Conservation (phyloP, 2,797 vertebrate genomes). For the Halcyon leucocephala region DNA sequence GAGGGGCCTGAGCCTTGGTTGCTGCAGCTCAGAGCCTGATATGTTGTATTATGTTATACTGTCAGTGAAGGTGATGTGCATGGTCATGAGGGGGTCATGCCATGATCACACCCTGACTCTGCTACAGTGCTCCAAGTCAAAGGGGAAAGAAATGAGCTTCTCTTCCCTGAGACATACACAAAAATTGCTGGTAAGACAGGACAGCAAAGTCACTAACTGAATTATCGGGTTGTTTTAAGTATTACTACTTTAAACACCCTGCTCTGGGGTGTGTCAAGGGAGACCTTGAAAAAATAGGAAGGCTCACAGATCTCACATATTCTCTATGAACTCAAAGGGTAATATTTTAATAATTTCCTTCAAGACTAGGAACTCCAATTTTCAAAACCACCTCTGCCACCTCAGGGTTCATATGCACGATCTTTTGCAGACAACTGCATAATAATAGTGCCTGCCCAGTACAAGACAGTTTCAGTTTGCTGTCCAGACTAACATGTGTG, state of each 20-base stretch:
- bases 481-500: accelerated
- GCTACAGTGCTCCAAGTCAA: background rate
- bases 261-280: background rate
- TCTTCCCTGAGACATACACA: background rate
- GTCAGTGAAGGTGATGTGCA: background rate
- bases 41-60: background rate
- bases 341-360: background rate
- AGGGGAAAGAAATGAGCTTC: background rate
- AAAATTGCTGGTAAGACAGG: background rate
- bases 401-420: background rate
- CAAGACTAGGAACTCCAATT: background rate
- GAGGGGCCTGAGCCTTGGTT: background rate
- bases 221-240: background rate
- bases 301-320: background rate
- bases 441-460: background rate
- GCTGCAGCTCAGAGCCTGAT: background rate
- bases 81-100: accelerated
- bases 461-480: background rate
- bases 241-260: background rate
- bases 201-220: background rate
- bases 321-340: background rate
- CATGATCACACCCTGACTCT: background rate
- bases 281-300: background rate
- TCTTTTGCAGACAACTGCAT: background rate
- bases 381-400: background rate